Evolutionary conservation across 1,140 invertebrate species (phyloP).

Genomic region (Drosophila lini): DNA sequence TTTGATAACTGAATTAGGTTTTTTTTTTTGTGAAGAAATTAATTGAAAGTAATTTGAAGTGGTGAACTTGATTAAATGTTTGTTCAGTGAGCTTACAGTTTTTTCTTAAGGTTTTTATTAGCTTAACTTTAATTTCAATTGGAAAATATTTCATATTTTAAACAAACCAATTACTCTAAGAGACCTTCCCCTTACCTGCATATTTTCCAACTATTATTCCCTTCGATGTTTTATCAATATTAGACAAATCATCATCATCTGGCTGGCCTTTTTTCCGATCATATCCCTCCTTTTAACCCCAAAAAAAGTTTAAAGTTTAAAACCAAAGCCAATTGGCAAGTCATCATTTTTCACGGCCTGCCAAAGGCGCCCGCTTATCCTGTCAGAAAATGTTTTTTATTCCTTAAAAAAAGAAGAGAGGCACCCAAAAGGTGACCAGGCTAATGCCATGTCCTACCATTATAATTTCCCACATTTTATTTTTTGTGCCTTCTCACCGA

Average conservation of each 20-base stretch:
- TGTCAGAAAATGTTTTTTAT: slow-evolving; percentile 68
- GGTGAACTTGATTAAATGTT: slow-evolving; percentile 7
- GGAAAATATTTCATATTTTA: not conserved
- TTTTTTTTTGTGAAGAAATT: slow-evolving; percentile 16
- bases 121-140: not conserved
- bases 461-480: slow-evolving; percentile 53
- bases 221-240: slow-evolving; percentile 28
- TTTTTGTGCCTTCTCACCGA: slow-evolving; percentile 42
- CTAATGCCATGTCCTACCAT: slow-evolving; percentile 67
- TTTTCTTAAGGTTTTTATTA: not conserved
- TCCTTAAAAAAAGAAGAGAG: slow-evolving; percentile 13
- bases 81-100: not conserved
- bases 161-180: not conserved
- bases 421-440: slow-evolving; percentile 58
- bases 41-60: slow-evolving; percentile 12
- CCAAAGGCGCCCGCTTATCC: slow-evolving; percentile 69
- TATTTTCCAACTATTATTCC: not conserved
- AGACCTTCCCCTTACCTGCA: not conserved
- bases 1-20: slow-evolving; percentile 61
- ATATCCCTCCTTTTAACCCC: not conserved
- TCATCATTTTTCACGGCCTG: slow-evolving; percentile 68
- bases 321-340: slow-evolving; percentile 32
- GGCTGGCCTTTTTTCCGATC: not conserved
- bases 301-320: too few species aligned
- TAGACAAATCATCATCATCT: slow-evolving; percentile 45